Evolutionary conservation across 2,113 vertebrate species (phyloP), one percentile per base, ranked within the genome.

Genomic region (Protobothrops flavoviridis): DNA sequence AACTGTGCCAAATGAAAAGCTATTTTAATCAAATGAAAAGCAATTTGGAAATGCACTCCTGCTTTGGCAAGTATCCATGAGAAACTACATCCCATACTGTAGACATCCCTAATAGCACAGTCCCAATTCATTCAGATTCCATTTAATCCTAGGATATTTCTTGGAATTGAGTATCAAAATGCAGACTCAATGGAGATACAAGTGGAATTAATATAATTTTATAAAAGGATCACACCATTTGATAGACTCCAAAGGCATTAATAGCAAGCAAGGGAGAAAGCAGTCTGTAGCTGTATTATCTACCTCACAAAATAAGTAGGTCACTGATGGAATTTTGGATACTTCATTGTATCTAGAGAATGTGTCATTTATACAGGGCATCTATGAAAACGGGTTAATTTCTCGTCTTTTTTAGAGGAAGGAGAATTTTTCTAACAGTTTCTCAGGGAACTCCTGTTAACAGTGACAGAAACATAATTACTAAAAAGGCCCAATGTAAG

Each of bases 291-390:
- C 9, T 91, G 12, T 15, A 39, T 45, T n/a, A 6, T 9, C 33
- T 56, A 56, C 55, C 55, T 56, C 50, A 86, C 69, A 55, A 13
- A 52, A 15, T 45, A 11, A 26, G 21, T 59, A 43, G 6, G 12
- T 55, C 74, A 57, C 43, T 94, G 93, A 93, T 0, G 0, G 33
- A 89, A 50, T 74, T 90, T 88, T 64, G 5, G 91, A 92, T 91
- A 48, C 23, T 87, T 69, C 53, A 91, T 91, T 88, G 94, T 92
- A 94, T 95, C 94, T 95, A 74, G 21, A 95, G 96, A 95, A 57
- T 61, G 26, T 92, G 93, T 69, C 2, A 29, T 43, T 26, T 94
- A 88, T 88, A 9, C 81, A 92, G 88, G 91, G 94, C 59, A 26
- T 93, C 95, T 90, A 8, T 81, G 17, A 33, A 4, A 43, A 39